phyloP scores from a whole-genome alignment of 2,888 invertebrate genomes.

The Digitonthophagus gazella region DNA sequence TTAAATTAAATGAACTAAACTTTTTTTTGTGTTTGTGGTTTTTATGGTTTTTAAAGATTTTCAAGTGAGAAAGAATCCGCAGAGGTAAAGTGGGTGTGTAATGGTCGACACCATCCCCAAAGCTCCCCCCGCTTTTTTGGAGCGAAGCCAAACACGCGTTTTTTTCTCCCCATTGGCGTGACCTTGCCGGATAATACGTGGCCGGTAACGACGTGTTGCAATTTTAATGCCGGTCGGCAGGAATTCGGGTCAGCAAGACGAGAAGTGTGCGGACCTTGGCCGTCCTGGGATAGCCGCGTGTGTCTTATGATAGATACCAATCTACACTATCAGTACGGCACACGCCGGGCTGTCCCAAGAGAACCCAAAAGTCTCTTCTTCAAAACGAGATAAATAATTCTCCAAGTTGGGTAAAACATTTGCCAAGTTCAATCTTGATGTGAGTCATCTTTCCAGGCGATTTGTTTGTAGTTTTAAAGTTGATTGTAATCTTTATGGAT shows the following conservation, averaged over 20 bases:
- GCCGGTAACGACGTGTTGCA: not conserved
- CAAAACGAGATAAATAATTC: not conserved
- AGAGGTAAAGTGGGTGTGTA: not conserved
- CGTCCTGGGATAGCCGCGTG: constrained; percentile 59
- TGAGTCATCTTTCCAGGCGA: too few species aligned
- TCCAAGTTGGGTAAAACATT: not conserved
- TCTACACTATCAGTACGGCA: constrained; percentile 63
- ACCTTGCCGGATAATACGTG: not conserved
- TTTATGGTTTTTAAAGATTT: too few species aligned
- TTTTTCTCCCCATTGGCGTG: not conserved
- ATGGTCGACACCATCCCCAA: not conserved
- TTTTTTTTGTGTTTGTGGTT: too few species aligned
- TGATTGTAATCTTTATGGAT: too few species aligned
- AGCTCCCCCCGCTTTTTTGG: too few species aligned
- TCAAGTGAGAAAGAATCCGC: too few species aligned
- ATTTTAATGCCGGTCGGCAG: not conserved
- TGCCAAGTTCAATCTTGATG: not conserved
- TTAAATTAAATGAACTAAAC: too few species aligned
- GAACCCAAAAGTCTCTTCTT: constrained; percentile 17
- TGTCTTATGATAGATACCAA: constrained; percentile 62
- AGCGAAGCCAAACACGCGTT: not conserved
- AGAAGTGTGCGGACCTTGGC: too few species aligned
- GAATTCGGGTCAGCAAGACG: not conserved
- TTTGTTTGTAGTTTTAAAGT: too few species aligned
- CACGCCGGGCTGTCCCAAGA: constrained; percentile 52